These are phyloP conservation scores for Desmodus rotundus DNA, from an alignment of 2,113 vertebrate genomes.

Conservation along the genomic window DNA sequence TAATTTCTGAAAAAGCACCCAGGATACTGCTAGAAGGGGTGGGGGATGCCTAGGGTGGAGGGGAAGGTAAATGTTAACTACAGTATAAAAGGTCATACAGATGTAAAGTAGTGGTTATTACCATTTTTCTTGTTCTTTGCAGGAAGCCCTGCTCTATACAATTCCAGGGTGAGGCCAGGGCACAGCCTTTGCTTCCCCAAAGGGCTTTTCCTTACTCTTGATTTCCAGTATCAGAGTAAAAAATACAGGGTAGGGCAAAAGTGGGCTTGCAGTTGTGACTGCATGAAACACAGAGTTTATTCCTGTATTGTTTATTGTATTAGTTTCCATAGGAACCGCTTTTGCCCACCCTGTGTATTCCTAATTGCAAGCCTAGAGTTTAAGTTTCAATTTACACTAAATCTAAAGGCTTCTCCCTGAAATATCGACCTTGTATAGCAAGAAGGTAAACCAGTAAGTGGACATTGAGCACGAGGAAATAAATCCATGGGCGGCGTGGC, in stretches of 20 bases:
- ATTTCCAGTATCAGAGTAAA: not conserved
- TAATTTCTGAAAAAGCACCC: not conserved
- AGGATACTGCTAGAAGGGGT: not conserved
- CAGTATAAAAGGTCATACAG: not conserved
- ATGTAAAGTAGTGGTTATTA: not conserved
- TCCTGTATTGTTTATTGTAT: not conserved
- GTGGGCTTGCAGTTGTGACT: not conserved
- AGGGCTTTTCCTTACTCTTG: not conserved
- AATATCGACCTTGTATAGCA: not conserved
- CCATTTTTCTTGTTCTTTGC: not conserved
- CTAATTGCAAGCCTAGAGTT: not conserved
- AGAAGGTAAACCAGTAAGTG: not conserved
- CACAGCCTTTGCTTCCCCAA: too few relatives aligned
- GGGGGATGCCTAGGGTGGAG: too few relatives aligned
- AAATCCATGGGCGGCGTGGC: not conserved
- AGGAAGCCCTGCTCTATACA: not conserved
- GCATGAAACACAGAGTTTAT: not conserved
- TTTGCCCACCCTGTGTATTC: not conserved
- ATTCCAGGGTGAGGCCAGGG: fast-evolving
- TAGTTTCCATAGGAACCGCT: not conserved
- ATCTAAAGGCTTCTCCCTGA: not conserved
- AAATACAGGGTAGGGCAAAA: not conserved
- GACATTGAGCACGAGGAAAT: not conserved
- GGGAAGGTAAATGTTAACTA: not conserved
- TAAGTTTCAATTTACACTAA: not conserved